Conservation (phyloP, 1,140 invertebrate genomes). For the Bursaphelenchus mucronatus region DNA sequence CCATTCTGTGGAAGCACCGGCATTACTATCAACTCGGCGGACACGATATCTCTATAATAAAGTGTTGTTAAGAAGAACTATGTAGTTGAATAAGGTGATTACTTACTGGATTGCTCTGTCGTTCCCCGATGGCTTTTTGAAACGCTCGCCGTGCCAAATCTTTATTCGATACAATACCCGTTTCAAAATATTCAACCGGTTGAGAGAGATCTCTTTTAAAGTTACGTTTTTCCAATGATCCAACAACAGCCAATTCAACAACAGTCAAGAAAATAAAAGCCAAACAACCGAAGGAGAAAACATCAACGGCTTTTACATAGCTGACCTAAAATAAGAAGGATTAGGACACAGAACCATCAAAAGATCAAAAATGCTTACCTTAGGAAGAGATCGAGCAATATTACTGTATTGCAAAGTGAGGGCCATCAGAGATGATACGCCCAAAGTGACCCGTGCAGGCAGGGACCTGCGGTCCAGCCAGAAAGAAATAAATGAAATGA, state of each 20-base stretch:
- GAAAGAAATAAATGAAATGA: conserved; percentile 60
- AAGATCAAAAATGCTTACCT: conserved; percentile 33
- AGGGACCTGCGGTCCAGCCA: conserved; percentile 54
- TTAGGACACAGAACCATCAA: not conserved
- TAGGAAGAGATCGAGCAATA: conserved; percentile 54
- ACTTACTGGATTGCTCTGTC: not conserved
- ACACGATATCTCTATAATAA: conserved; percentile 25
- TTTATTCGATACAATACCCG: conserved; percentile 6
- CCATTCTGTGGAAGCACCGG: conserved; percentile 30
- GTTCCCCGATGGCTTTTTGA: conserved; percentile 33
- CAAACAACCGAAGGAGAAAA: conserved; percentile 62
- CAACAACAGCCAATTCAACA: conserved; percentile 63
- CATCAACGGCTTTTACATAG: conserved; percentile 63
- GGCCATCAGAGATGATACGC: conserved; percentile 59
- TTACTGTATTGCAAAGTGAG: conserved; percentile 58
- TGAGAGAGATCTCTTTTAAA: conserved; percentile 5
- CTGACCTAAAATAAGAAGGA: conserved; percentile 48
- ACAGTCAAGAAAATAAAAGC: conserved; percentile 63
- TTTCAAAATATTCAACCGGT: conserved; percentile 14
- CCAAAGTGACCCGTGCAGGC: conserved; percentile 43
- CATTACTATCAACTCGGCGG: conserved; percentile 25
- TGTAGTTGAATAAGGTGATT: not conserved
- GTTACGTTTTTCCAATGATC: conserved; percentile 48
- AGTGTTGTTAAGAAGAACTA: not conserved
- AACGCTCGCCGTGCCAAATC: conserved; percentile 42